These are phyloP conservation scores for Phainopepla nitens DNA, from an alignment of 2,113 vertebrate species.

Conservation along the genomic window DNA sequence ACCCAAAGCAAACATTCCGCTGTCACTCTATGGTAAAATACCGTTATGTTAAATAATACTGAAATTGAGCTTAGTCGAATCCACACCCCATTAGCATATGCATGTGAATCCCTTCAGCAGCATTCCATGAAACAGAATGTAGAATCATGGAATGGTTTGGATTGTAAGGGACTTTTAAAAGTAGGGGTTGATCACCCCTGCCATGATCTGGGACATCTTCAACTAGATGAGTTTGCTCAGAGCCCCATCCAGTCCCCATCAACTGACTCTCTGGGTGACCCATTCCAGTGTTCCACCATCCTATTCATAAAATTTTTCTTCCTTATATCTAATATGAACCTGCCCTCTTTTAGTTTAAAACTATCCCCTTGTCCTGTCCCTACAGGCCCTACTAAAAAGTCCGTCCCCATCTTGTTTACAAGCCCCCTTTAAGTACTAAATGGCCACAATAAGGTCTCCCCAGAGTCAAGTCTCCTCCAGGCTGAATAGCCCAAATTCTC, in stretches of 20 bases:
- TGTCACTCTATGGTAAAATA: background rate
- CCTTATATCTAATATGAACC: background rate
- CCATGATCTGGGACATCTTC: background rate
- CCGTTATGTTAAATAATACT: rapidly evolving
- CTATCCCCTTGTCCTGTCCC: background rate
- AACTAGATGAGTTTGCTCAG: background rate
- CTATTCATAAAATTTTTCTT: rapidly evolving
- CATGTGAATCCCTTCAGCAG: background rate
- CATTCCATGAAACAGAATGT: background rate
- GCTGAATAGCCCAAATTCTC: background rate
- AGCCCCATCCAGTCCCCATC: background rate
- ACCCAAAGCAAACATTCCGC: background rate
- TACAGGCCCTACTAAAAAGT: background rate
- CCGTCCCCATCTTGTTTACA: background rate
- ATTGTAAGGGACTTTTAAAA: background rate
- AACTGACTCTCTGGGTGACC: background rate
- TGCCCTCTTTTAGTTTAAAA: background rate
- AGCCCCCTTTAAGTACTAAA: background rate
- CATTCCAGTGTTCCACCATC: background rate
- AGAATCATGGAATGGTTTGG: background rate
- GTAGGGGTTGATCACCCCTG: background rate
- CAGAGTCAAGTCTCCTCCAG: background rate
- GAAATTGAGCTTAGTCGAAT: background rate
- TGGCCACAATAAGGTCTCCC: background rate
- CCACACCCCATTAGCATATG: rapidly evolving